Evolutionary conservation across 2,113 vertebrate species (phyloP), one percentile per base, ranked within the genome.

Genomic region (Toxotes jaculatrix): DNA sequence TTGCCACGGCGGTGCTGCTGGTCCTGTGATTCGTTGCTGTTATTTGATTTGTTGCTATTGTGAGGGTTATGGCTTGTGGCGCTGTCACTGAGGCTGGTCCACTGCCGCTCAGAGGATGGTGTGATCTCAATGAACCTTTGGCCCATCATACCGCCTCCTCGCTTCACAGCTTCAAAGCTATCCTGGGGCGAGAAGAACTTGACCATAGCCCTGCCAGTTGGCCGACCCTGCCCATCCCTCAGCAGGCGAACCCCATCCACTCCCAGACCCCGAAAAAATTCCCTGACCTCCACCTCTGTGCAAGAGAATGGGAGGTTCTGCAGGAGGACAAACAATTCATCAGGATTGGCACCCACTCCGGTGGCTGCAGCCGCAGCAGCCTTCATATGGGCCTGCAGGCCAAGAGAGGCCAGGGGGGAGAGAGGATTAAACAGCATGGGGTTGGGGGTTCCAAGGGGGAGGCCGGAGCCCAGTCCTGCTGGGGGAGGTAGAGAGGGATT

Each of bases 151-250:
- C 96, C 98, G 87, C 96, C 94, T 78, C 98, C 97, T 68, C 97
- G 93, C 87, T 98, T 99, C 83, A 98, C 94, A 76, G 98, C 97
- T 95, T 99, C 98, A 93, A 97, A 98, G 0, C 97, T 96, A 87
- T 99, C 98, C 92, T 98, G 98, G 70, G 97, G 97, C n/a, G 95
- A 95, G 85, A 96, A 97, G 91, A 99, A 99, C 86, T 98, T 98
- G 85, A 97, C 97, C 89, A 99, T 91, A 82, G 97, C 98, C 85
- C 97, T 97, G 90, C 98, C 97, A 83, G 93, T 97, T 91, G 96
- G 97, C 79, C 98, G 96, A 73, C 97, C 97, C 88, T 98, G 93
- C 59, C 95, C 94, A 93, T 99, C 98, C 91, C 97, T 96, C 77
- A 97, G 90, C 83, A 99, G 92, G 73, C 96, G 96, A 71, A 99